phyloP scores from a whole-genome alignment of 92 coral and sea anemone genomes.

The Zoanthus sansibaricus region DNA sequence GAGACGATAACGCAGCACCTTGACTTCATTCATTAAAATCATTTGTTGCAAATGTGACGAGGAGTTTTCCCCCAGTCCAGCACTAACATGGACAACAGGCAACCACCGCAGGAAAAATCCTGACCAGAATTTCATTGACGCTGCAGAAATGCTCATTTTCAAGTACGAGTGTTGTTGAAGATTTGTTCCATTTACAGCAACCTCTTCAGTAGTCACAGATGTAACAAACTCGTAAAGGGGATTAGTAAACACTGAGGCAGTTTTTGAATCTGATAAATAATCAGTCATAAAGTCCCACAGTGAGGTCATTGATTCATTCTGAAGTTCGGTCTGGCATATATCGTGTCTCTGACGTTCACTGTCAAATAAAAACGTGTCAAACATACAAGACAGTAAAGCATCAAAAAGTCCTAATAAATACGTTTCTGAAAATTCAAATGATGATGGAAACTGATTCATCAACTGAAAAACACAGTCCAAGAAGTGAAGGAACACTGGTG shows the following conservation, averaged over 20 bases:
- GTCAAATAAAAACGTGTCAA: slow-evolving; percentile 92
- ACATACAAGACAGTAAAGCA: slow-evolving; percentile 93
- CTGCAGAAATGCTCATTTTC: slow-evolving; percentile 80
- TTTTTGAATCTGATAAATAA: slow-evolving; percentile 78
- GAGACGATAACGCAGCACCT: slow-evolving; percentile 81
- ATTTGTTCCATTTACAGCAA: slow-evolving; percentile 51
- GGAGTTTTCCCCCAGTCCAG: slow-evolving; percentile 93
- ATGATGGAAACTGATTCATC: slow-evolving; percentile 93
- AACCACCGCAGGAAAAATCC: slow-evolving; percentile 95
- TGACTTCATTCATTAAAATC: slow-evolving; percentile 91
- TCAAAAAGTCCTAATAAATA: slow-evolving; percentile 89
- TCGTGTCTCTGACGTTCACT: slow-evolving; percentile 83
- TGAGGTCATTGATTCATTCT: slow-evolving; percentile 70
- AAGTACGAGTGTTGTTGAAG: slow-evolving; percentile 55
- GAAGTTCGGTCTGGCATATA: slow-evolving; percentile 67
- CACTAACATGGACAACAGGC: slow-evolving; percentile 90
- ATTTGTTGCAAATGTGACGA: slow-evolving; percentile 93
- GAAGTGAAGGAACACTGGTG: slow-evolving; percentile 96
- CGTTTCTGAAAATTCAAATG: slow-evolving; percentile 96
- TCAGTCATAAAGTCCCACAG: slow-evolving; percentile 96
- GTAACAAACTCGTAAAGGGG: slow-evolving; percentile 86
- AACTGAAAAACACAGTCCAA: slow-evolving; percentile 97
- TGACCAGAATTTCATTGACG: slow-evolving; percentile 93
- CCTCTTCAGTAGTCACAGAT: slow-evolving; percentile 44
- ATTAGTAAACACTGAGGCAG: slow-evolving; percentile 80